phyloP scores from a whole-genome alignment of 2,888 invertebrate species.

The Stenichneumon culpator region DNA sequence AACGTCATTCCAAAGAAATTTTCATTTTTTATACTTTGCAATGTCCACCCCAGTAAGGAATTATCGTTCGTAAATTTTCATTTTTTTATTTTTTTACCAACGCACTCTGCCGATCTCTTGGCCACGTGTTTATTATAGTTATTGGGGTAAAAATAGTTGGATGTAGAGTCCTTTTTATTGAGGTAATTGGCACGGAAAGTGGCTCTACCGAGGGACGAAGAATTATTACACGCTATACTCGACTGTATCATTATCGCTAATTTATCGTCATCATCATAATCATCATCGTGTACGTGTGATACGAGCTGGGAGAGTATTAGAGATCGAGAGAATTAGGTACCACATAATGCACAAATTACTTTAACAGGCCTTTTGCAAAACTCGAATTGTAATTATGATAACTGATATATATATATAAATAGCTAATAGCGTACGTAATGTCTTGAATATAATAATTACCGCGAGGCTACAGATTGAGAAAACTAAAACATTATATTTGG shows the following conservation, averaged over 20 bases:
- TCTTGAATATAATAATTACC: slow-evolving; percentile 47
- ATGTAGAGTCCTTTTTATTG: slow-evolving; percentile 4
- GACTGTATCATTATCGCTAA: slow-evolving; percentile 22
- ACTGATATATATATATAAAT: slow-evolving; percentile 57
- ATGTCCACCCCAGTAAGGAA: neutral
- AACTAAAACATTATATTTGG: slow-evolving; percentile 74
- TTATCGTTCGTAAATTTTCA: neutral
- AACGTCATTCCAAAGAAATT: slow-evolving; percentile 77
- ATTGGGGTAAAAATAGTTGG: slow-evolving; percentile 13
- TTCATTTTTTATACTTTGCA: slow-evolving; percentile 26
- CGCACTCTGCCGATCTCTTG: neutral
- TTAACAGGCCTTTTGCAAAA: slow-evolving; percentile 68
- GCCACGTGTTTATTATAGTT: neutral
- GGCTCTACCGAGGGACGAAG: slow-evolving; percentile 15
- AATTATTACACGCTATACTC: slow-evolving; percentile 2
- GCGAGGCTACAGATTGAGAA: slow-evolving; percentile 46
- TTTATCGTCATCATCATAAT: slow-evolving; percentile 24
- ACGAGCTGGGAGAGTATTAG: slow-evolving; percentile 20
- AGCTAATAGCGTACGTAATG: slow-evolving; percentile 19
- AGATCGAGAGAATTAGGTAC: slow-evolving; percentile 61
- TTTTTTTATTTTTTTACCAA: neutral
- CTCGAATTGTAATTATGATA: slow-evolving; percentile 65
- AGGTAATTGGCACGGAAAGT: slow-evolving; percentile 19
- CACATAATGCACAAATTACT: slow-evolving; percentile 75
- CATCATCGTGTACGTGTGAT: slow-evolving; percentile 37